Evolutionary conservation across 2,888 invertebrate species (phyloP).

Genomic region (Busseola fusca): DNA sequence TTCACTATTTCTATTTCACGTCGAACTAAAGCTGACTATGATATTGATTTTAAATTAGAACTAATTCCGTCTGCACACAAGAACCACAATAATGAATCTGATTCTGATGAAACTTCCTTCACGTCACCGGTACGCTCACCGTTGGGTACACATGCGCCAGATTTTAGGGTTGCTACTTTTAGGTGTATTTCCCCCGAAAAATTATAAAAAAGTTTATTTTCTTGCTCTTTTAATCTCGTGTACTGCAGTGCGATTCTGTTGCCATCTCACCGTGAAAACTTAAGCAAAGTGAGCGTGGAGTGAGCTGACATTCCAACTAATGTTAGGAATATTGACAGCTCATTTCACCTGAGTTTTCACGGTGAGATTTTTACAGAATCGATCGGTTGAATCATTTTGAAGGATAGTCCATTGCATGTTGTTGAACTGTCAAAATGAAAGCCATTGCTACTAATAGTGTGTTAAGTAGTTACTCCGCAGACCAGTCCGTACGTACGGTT

Average conservation of each 20-base stretch:
- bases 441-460: too few relatives aligned
- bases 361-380: too few relatives aligned
- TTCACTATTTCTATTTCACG: slow-evolving; percentile 12
- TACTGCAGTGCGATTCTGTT: background rate
- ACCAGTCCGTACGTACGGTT: background rate
- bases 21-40: background rate
- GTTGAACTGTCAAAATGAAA: too few relatives aligned
- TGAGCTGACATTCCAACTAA: too few relatives aligned
- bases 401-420: too few relatives aligned
- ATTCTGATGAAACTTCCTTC: slow-evolving; percentile 9
- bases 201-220: background rate
- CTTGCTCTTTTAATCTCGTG: background rate
- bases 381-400: background rate
- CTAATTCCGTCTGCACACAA: background rate
- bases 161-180: slow-evolving; percentile 9
- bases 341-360: too few relatives aligned
- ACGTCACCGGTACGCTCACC: slow-evolving; percentile 27
- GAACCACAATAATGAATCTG: background rate
- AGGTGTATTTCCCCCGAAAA: background rate
- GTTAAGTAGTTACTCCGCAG: too few relatives aligned
- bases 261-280: too few relatives aligned
- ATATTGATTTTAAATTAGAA: slow-evolving; percentile 10
- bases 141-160: slow-evolving; percentile 13
- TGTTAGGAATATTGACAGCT: too few relatives aligned
- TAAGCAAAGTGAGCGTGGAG: too few relatives aligned